Conservation (phyloP, 1,140 invertebrate genomes). For the Ganaspis sp. region DNA sequence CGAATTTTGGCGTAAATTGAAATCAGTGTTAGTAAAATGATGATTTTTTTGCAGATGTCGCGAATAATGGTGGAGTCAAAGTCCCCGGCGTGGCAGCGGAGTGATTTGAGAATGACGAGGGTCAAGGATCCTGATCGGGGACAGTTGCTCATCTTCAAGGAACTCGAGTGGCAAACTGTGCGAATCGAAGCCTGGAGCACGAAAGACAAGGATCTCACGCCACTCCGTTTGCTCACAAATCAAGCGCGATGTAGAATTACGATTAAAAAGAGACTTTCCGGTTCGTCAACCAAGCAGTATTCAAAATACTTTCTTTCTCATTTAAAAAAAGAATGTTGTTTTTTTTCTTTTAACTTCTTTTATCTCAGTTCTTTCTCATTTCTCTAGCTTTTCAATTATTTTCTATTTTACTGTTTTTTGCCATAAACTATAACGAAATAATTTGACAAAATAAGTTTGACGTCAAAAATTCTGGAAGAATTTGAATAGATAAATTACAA, state of each 20-base stretch:
- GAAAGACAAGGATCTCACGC: conserved; percentile 88
- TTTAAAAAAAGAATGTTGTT: no score
- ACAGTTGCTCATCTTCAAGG: conserved; percentile 97
- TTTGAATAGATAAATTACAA: no score
- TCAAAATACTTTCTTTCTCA: not conserved
- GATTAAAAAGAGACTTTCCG: conserved; percentile 94
- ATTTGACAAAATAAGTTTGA: no score
- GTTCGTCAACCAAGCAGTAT: conserved; percentile 75
- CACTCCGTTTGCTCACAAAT: conserved; percentile 94
- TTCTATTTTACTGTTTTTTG: no score
- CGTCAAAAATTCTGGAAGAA: no score
- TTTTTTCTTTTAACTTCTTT: conserved; percentile 12
- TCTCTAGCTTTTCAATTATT: no score
- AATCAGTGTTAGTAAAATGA: no score
- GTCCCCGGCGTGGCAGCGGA: conserved; percentile 90
- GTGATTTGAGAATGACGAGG: conserved; percentile 90
- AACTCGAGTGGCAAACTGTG: conserved; percentile 97
- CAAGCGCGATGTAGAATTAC: conserved; percentile 96
- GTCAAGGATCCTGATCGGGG: conserved; percentile 92
- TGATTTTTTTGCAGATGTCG: conserved; percentile 83
- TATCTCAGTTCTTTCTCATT: no score
- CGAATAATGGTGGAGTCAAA: conserved; percentile 94
- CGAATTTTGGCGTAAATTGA: no score
- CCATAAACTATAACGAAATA: no score
- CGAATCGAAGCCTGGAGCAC: conserved; percentile 94